Percentiles rank a stretch among this genome's conserved stretches.
Evolutionary conservation across 1,140 invertebrate genomes (phyloP).

Genomic region (Euwallacea fornicatus): DNA sequence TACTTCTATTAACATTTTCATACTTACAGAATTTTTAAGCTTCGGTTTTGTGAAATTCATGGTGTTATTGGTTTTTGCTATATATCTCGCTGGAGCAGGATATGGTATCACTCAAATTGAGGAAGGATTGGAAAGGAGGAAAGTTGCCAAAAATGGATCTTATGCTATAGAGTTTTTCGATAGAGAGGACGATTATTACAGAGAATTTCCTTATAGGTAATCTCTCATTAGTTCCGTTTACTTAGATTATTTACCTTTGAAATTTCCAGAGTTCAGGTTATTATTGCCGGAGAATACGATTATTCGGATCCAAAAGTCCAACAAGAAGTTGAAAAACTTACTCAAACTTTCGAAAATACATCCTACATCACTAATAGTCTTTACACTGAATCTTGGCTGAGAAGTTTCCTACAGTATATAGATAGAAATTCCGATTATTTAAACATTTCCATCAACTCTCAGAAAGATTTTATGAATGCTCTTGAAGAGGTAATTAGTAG

Average conservation of each 20-base stretch:
- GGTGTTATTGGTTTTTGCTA: conserved; percentile 76
- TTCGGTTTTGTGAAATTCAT: conserved; percentile 74
- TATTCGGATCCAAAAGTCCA: conserved; percentile 83
- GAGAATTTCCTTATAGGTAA: conserved; percentile 81
- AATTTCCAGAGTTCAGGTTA: conserved; percentile 66
- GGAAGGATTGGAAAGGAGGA: conserved; percentile 85
- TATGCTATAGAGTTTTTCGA: conserved; percentile 91
- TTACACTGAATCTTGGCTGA: conserved; percentile 90
- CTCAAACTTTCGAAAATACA: conserved; percentile 77
- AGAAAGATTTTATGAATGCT: conserved; percentile 72
- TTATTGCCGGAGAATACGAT: conserved; percentile 81
- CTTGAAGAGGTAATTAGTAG: conserved; percentile 68
- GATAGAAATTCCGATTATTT: conserved; percentile 73
- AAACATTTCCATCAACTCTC: conserved; percentile 72
- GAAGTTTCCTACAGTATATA: conserved; percentile 80
- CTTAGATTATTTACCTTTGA: not conserved
- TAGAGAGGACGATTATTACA: conserved; percentile 84
- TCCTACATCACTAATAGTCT: conserved; percentile 75
- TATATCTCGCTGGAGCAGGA: conserved; percentile 81
- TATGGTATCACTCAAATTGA: conserved; percentile 86
- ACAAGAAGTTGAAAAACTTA: conserved; percentile 75
- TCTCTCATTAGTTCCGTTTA: conserved; percentile 43
- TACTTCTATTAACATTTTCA: not conserved
- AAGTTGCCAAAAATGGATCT: conserved; percentile 83
- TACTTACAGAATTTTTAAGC: conserved; percentile 71